Conservation (phyloP, 2,113 vertebrate genomes). For the Petromus typicus region DNA sequence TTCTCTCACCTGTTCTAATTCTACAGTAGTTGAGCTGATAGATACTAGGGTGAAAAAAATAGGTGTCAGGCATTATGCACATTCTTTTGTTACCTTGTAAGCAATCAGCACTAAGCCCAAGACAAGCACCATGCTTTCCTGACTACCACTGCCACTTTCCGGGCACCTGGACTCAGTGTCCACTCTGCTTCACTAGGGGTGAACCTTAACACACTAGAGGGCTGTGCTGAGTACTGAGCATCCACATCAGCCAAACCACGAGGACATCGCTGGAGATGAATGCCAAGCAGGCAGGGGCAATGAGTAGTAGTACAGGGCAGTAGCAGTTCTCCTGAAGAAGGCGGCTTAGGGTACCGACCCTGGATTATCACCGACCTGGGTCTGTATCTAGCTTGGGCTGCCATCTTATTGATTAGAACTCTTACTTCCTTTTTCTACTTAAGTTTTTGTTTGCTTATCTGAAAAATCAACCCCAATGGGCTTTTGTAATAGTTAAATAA, state of each 20-base stretch:
- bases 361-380: background rate
- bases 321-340: background rate
- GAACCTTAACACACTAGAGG: background rate
- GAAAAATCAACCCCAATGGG: background rate
- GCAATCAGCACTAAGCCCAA: background rate
- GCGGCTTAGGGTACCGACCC: too few species aligned
- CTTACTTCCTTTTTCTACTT: background rate
- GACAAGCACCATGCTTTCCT: background rate
- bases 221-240: accelerated
- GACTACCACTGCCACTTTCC: too few species aligned
- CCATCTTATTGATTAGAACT: background rate
- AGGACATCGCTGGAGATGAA: background rate
- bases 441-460: background rate
- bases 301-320: background rate
- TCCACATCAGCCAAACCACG: background rate
- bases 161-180: background rate
- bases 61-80: accelerated
- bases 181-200: background rate
- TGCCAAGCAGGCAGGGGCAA: background rate
- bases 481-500: background rate
- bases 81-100: background rate
- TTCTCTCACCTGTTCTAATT: background rate
- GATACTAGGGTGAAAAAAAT: background rate
- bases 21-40: background rate
- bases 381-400: too few species aligned